Evolutionary conservation across 2,113 vertebrate genomes (phyloP).

Genomic region (Muntiacus muntjak): DNA sequence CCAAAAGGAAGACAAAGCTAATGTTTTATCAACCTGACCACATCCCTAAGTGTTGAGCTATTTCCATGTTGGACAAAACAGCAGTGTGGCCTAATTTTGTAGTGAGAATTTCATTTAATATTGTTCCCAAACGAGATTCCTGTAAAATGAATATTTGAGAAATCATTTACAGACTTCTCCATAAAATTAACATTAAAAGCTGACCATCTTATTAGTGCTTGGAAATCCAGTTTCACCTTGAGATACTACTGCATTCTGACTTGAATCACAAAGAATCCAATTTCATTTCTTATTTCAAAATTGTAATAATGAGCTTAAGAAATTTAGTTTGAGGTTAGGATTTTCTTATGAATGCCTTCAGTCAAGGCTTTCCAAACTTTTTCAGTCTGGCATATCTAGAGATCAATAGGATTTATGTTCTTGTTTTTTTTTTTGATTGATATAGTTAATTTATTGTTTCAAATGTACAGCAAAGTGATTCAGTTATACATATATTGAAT

Average conservation of each 20-base stretch:
- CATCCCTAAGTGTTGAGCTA: neutral
- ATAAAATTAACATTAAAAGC: neutral
- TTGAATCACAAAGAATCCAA: neutral
- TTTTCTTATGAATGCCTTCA: neutral
- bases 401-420: neutral
- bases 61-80: neutral
- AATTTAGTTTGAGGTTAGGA: neutral
- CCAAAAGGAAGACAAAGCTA: neutral
- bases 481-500: neutral
- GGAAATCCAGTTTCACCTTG: conserved; percentile 16
- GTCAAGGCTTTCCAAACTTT: neutral
- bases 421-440: neutral
- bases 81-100: neutral
- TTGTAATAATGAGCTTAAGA: neutral
- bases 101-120: conserved; percentile 29
- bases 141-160: conserved; percentile 16
- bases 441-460: neutral
- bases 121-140: neutral
- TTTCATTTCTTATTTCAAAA: neutral
- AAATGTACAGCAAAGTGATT: neutral
- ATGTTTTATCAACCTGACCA: neutral
- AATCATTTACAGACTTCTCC: conserved; percentile 5
- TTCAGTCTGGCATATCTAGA: neutral
- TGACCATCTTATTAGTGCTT: neutral
- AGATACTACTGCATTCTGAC: neutral